Evolutionary conservation across 2,113 vertebrate species (phyloP).

Genomic region (Corythoichthys haematopterus): DNA sequence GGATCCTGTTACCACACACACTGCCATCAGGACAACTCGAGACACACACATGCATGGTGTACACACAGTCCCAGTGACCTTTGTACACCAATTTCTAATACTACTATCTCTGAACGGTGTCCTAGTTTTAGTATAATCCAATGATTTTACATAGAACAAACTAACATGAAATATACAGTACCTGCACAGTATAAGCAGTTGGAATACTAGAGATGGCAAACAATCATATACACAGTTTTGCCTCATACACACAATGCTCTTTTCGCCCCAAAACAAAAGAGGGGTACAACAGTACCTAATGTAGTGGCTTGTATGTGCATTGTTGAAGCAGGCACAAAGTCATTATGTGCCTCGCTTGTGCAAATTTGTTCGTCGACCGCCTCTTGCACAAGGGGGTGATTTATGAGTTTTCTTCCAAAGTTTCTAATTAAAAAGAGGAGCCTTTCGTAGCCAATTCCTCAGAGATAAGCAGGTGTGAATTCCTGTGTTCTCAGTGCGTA

Average conservation of each 20-base stretch:
- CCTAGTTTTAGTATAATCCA: conserved; percentile 13
- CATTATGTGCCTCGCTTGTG: conserved; percentile 47
- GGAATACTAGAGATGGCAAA: background rate
- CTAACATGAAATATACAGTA: background rate
- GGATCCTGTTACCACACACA: conserved; percentile 64
- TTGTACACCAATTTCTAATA: conserved; percentile 24
- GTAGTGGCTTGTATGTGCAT: background rate
- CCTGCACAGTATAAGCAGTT: background rate
- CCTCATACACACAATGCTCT: too few relatives aligned
- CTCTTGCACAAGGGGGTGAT: conserved; percentile 37
- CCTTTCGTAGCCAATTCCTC: conserved; percentile 59
- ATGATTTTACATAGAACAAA: background rate
- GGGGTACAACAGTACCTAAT: background rate
- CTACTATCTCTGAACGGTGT: conserved; percentile 1
- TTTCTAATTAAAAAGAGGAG: conserved; percentile 66
- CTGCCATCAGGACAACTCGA: conserved; percentile 12
- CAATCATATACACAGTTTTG: conserved; percentile 12
- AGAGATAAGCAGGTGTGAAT: conserved; percentile 56
- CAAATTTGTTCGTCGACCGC: conserved; percentile 14
- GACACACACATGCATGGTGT: too few relatives aligned
- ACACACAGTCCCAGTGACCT: conserved; percentile 26
- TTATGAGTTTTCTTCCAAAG: conserved; percentile 58
- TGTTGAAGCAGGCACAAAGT: conserved; percentile 40
- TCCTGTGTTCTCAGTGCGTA: conserved; percentile 32
- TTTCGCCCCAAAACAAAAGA: conserved; percentile 25